Evolutionary conservation across 2,113 vertebrate species (phyloP), one percentile per base, ranked within the genome.

Genomic region (Syrrhaptes paradoxus): DNA sequence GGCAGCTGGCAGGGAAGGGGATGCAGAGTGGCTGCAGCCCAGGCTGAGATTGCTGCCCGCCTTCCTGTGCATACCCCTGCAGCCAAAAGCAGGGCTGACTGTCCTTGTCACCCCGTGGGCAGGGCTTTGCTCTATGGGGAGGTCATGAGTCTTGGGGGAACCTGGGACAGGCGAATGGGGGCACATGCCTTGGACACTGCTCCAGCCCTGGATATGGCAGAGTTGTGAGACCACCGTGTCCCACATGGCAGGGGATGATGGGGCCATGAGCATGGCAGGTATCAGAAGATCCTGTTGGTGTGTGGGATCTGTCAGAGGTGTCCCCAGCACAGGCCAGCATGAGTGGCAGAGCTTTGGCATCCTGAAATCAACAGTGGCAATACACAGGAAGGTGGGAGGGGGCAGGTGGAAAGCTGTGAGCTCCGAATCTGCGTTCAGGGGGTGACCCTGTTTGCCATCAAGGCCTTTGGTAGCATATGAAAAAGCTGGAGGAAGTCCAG

Each of bases 121-220:
- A 73, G 17, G 13, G 49, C 25, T 82, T 21, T 59, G 49, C 18
- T 46, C 34, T 4, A 0, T 6, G 18, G 25, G 14, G 11, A 79
- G n/a, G 26, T 38, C 43, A 12, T 4, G 12, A 5, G 7, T 25
- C 46, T 49, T 32, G 24, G 13, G 63, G 14, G 17, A 70, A 49
- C 6, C 1, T 13, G 25, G 3, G 17, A 20, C 7, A 7, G 31
- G 32, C 7, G 11, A 31, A 18, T 8, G 4, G 18, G 11, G 41
- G 3, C 14, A 24, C 48, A 9, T 0, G 0, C 4, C 57, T 43
- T 54, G 32, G 48, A 26, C 10, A 15, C 22, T 1, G 6, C 22
- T 54, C 34, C 62, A 61, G 45, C 8, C n/a, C 21, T 20, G 11
- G 46, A 4, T 26, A 14, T 11, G 41, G 13, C 22, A n/a, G 72